Conservation (phyloP, 2,888 invertebrate genomes). For the Eupithecia subfuscata region DNA sequence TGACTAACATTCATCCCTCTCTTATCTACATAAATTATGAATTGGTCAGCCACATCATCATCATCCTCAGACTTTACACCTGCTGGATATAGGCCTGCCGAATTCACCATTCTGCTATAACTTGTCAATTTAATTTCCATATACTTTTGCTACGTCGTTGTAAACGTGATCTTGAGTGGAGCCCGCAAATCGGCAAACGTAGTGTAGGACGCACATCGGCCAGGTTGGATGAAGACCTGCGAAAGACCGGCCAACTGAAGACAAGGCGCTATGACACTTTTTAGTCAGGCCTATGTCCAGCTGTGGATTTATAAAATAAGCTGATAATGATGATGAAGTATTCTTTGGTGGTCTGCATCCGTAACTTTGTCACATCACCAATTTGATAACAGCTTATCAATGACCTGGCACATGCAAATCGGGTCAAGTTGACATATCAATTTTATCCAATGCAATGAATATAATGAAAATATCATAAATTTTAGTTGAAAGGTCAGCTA, state of each 20-base stretch:
- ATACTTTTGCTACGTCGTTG: neutral
- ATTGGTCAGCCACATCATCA: neutral
- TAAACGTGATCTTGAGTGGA: too few species aligned
- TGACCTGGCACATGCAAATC: slow-evolving; percentile 9
- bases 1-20: neutral
- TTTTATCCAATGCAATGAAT: neutral
- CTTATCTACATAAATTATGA: neutral
- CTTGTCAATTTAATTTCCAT: neutral
- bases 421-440: neutral
- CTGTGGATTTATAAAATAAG: too few species aligned
- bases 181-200: too few species aligned
- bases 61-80: neutral
- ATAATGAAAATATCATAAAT: neutral
- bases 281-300: too few species aligned
- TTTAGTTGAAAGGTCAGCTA: neutral
- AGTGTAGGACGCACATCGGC: too few species aligned
- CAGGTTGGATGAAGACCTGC: too few species aligned
- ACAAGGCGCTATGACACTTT: too few species aligned
- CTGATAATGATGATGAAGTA: too few species aligned
- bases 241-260: too few species aligned
- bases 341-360: slow-evolving; percentile 2
- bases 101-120: neutral
- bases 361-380: neutral
- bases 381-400: slow-evolving; percentile 1
- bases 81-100: neutral